Base-by-base conservation (phyloP, 2,797 vertebrate species). In the Fistularia commersonii region DNA sequence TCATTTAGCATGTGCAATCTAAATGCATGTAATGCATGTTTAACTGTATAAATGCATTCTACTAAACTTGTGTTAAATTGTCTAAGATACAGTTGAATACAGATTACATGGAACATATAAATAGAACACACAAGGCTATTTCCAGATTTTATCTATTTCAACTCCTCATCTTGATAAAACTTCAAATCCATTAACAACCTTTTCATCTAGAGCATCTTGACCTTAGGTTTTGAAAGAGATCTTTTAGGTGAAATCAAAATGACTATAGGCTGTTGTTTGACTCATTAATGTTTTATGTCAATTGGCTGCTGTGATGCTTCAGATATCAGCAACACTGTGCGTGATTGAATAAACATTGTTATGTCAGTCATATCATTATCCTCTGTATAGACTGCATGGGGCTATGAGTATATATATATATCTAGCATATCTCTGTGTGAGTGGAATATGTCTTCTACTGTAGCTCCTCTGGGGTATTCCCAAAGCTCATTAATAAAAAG, bases 401-500 rank as follows among this genome's bases (percentile, higher is more conserved):
- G 46, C 15, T 50, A 10, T 53, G 13, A 43, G 23, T 14, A 33
- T 68, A 32, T 62, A 41, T 54, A 14, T 31, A 66, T 61, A n/a
- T 15, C 5, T 37, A 54, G 61, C 57, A 75, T 54, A 44, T 58
- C 3, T 33, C 55, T 50, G 65, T 65, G 51, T 41, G 46, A 70
- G 39, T 46, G 61, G 51, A 49, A 61, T 56, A 43, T 64, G 69
- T 62, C 71, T 65, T 77, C 71, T 67, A 54, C 70, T 68, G 67
- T 72, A 58, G 63, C 76, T 80, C 70, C 79, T 83, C 74, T 72
- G 49, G 79, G 80, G 64, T 79, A 64, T 74, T 83, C 80, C 74
- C 65, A 71, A 70, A 76, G 68, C 69, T 82, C 83, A 87, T 85
- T 88, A 81, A 87, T 85, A 85, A 85, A 84, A 85, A 73, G 76